Evolutionary conservation across 2,797 vertebrate species (phyloP).

Genomic region (Silurus aristotelis): DNA sequence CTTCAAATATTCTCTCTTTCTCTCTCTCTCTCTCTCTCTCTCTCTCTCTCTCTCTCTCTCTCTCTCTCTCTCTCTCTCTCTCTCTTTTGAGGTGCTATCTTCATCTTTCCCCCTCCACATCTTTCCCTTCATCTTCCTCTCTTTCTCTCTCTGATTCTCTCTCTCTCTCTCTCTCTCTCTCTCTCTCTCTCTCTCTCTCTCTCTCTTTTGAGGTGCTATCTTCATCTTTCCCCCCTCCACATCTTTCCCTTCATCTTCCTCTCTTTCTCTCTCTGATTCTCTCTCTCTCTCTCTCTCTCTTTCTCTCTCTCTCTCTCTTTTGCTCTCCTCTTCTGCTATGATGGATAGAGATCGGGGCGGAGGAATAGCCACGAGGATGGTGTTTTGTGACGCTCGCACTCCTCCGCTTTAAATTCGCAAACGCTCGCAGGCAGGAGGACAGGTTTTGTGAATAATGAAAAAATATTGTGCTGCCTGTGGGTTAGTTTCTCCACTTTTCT

Average conservation of each 20-base stretch:
- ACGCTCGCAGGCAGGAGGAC: neutral
- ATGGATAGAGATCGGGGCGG: slow-evolving; percentile 12
- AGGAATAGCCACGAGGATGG: neutral
- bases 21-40: neutral
- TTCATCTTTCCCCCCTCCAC: neutral
- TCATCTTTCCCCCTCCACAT: neutral
- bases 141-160: no score
- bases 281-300: neutral
- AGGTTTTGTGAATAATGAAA: slow-evolving; percentile 9
- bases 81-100: no score
- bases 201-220: slow-evolving; percentile 9
- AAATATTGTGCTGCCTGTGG: neutral
- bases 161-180: neutral
- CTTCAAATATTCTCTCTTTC: neutral
- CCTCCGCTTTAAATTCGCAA: neutral
- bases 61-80: neutral
- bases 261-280: neutral
- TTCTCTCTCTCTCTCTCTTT: neutral
- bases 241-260: slow-evolving; percentile 7
- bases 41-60: slow-evolving; percentile 22
- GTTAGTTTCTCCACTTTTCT: neutral
- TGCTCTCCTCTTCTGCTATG: slow-evolving; percentile 14
- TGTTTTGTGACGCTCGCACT: neutral
- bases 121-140: slow-evolving; percentile 8
- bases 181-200: slow-evolving; percentile 43